Conservation (phyloP, 1,140 invertebrate genomes). For the Tetramorium simillimum region DNA sequence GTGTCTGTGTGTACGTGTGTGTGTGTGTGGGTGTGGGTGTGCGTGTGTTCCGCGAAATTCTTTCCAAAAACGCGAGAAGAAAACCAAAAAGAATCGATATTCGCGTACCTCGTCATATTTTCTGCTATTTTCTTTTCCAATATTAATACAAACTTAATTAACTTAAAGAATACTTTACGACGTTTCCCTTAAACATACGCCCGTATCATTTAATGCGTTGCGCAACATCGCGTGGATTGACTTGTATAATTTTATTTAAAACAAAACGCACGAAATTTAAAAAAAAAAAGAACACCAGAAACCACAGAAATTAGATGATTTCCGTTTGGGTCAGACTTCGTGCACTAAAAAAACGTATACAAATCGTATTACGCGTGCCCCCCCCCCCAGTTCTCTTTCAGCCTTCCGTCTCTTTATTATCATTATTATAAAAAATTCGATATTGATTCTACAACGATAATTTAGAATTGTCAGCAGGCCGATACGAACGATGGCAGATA, state of each 20-base stretch:
- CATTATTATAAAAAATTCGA: conserved; percentile 38
- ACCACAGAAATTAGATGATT: conserved; percentile 45
- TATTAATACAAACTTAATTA: conserved; percentile 58
- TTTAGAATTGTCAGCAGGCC: conserved; percentile 57
- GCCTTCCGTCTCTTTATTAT: conserved; percentile 49
- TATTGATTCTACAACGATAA: conserved; percentile 27
- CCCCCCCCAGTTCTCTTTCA: conserved; percentile 7
- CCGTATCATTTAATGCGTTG: conserved; percentile 50
- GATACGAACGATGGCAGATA: conserved; percentile 37
- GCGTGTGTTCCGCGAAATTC: background rate
- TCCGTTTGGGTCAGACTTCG: conserved; percentile 24
- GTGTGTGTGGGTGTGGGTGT: too few species aligned
- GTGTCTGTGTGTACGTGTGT: background rate
- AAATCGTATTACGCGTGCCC: conserved; percentile 16
- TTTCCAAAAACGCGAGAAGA: conserved; percentile 3
- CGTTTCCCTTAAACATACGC: conserved; percentile 64
- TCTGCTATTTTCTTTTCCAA: background rate
- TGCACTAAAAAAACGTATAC: conserved; percentile 47
- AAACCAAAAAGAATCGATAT: conserved; percentile 10
- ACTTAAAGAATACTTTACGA: conserved; percentile 67
- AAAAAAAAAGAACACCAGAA: conserved; percentile 35
- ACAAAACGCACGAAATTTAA: conserved; percentile 33
- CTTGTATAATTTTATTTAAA: conserved; percentile 29
- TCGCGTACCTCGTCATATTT: conserved; percentile 20
- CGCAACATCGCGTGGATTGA: conserved; percentile 40